These are phyloP conservation scores for Bellardia pandia DNA, from an alignment of 2,888 invertebrate species.

Conservation along the genomic window DNA sequence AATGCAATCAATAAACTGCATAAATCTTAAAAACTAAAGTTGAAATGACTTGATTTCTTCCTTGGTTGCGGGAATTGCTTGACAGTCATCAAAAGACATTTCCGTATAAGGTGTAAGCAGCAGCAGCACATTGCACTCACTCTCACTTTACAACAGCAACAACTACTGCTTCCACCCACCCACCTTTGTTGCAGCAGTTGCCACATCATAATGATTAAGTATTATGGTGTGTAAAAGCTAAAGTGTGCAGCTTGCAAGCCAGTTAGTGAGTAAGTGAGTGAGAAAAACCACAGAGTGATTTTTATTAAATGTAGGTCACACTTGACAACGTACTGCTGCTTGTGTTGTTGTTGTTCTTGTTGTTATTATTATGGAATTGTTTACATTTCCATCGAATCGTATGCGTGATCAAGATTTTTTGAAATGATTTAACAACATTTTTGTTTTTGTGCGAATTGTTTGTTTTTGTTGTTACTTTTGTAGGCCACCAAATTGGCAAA, in stretches of 20 bases:
- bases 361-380: slow-evolving; percentile 62
- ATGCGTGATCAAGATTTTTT: slow-evolving; percentile 72
- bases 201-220: slow-evolving; percentile 23
- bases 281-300: slow-evolving; percentile 46
- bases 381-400: slow-evolving; percentile 69
- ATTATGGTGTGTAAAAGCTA: background rate
- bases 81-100: slow-evolving; percentile 60
- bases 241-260: slow-evolving; percentile 22
- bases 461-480: slow-evolving; percentile 42
- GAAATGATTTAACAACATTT: slow-evolving; percentile 69
- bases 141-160: slow-evolving; percentile 62
- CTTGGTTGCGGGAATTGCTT: background rate
- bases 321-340: slow-evolving; percentile 62
- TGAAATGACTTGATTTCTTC: slow-evolving; percentile 54
- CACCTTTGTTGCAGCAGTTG: slow-evolving; percentile 57
- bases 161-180: slow-evolving; percentile 64
- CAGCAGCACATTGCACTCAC: slow-evolving; percentile 59
- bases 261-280: slow-evolving; percentile 19
- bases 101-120: slow-evolving; percentile 69
- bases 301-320: slow-evolving; percentile 70
- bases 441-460: slow-evolving; percentile 55
- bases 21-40: slow-evolving; percentile 56
- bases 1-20: slow-evolving; percentile 66
- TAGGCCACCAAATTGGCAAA: slow-evolving; percentile 69
- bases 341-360: slow-evolving; percentile 31